Percentiles rank a stretch among this genome's conserved stretches.
Evolutionary conservation across 2,888 invertebrate species (phyloP).

Genomic region (Oscheius sp.): DNA sequence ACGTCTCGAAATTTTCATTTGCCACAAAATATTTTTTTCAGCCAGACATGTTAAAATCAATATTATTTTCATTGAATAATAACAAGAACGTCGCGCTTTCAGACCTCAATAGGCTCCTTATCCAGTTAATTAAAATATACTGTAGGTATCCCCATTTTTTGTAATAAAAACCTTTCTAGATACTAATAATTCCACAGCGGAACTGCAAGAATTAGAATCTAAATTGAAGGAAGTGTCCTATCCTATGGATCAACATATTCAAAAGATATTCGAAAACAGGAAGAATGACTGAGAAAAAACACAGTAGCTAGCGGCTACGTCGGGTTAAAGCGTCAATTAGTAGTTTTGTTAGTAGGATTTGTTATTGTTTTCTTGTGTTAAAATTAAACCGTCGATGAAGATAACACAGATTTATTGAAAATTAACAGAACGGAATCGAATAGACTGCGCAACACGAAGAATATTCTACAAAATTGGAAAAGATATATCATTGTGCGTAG

Average conservation of each 20-base stretch:
- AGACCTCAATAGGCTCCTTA: conserved; percentile 30
- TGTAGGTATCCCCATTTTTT: conserved; percentile 19
- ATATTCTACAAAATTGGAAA: too few species aligned
- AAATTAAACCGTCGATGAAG: background rate
- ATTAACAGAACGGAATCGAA: background rate
- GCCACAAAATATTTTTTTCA: conserved; percentile 19
- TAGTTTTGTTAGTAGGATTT: conserved; percentile 12
- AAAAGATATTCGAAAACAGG: conserved; percentile 22
- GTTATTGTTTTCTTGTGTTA: conserved; percentile 15
- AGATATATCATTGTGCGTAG: too few species aligned
- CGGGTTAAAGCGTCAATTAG: conserved; percentile 16
- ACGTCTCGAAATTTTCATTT: background rate
- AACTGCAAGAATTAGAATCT: conserved; percentile 8
- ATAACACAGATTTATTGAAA: background rate
- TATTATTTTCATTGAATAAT: conserved; percentile 12
- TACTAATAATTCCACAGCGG: conserved; percentile 18
- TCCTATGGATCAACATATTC: conserved; percentile 25
- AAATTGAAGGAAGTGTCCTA: conserved; percentile 28
- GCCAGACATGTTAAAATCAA: conserved; percentile 24
- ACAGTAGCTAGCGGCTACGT: background rate
- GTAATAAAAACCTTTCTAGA: conserved; percentile 17
- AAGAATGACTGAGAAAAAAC: conserved; percentile 12
- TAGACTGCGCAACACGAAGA: background rate
- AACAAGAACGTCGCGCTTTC: background rate
- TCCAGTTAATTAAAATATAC: conserved; percentile 28